Base-by-base conservation (phyloP, 2,888 invertebrate genomes). In the Zhengitettix transpicula region DNA sequence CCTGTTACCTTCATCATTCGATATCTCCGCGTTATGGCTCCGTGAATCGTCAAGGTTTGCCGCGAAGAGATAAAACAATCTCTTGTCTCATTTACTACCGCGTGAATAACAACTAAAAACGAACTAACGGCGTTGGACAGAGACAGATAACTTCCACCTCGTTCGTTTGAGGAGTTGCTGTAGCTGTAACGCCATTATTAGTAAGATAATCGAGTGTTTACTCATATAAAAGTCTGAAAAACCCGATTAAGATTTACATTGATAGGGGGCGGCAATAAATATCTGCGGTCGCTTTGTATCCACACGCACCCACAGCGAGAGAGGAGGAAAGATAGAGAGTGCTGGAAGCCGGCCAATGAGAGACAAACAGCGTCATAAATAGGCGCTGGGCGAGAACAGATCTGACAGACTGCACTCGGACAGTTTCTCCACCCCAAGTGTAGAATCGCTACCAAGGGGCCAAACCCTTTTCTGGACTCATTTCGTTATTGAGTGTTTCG, bases 361-460 rank as follows among this genome's bases (percentile, higher is more conserved):
- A 59, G 59, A 61, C 61, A 61, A 61, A 61, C 61, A 61, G 47
- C 52, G 56, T 57, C 61, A 59, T 59, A 61, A 61, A 61, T 61
- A 61, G 57, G 40, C 28, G 28, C 28, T 28, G 28, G 28, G 28
- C 28, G 28, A 28, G 28, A 28, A 28, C 28, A 28, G 28, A 28
- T 28, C 28, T 28, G 28, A 28, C 28, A 28, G 28, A 28, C 28
- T 28, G 28, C 28, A 28, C 28, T 28, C 28, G 28, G 28, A 28
- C 28, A 28, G 28, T 28, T 28, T 28, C 28, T 28, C 28, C 28
- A 28, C 28, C 28, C 28, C 28, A 28, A 28, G 28, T 28, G 28
- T 28, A 28, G 28, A 28, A 28, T 28, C 28, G 2, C 28, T 28
- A 28, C 28, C 28, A 28, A 28, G 7, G 28, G 28, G 28, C 28